A percentile compares a stretch with the other conserved stretches of the same genome.
phyloP scores from a whole-genome alignment of 2,888 invertebrate genomes.

The Oxystoma pomonae region DNA sequence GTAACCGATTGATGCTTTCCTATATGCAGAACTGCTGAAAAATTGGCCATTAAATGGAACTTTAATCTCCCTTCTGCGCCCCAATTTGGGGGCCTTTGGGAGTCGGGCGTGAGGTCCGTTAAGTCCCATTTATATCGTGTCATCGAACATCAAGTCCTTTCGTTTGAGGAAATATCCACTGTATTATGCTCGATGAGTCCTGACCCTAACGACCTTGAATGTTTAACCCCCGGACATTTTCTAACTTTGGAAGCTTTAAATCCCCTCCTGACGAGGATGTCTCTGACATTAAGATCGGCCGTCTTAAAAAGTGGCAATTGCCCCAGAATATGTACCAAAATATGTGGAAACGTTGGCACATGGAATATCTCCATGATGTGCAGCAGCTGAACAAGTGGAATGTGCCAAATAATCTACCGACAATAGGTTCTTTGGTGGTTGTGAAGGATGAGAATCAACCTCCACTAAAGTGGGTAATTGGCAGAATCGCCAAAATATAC shows the following conservation, averaged over 20 bases:
- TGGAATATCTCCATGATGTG: neutral
- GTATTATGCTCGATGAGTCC: neutral
- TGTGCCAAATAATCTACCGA: neutral
- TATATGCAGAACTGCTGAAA: neutral
- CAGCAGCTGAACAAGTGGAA: neutral
- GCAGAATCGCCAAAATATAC: neutral
- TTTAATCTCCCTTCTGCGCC: too few relatives aligned
- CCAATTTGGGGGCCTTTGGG: neutral
- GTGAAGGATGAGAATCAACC: too few relatives aligned
- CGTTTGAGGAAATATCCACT: neutral
- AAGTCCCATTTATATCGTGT: neutral
- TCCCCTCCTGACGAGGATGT: neutral
- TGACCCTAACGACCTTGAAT: neutral
- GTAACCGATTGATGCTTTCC: neutral
- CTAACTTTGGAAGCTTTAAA: neutral
- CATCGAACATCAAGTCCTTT: neutral
- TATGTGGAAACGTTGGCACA: neutral
- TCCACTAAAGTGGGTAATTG: neutral
- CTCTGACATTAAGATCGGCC: too few relatives aligned
- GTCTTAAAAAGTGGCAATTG: neutral
- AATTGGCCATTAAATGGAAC: neutral
- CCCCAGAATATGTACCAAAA: neutral
- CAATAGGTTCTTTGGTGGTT: neutral
- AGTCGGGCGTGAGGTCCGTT: neutral
- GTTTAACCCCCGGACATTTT: neutral